These are phyloP conservation scores for Poicephalus meyeri DNA, from an alignment of 2,113 vertebrate species.

Conservation along the genomic window DNA sequence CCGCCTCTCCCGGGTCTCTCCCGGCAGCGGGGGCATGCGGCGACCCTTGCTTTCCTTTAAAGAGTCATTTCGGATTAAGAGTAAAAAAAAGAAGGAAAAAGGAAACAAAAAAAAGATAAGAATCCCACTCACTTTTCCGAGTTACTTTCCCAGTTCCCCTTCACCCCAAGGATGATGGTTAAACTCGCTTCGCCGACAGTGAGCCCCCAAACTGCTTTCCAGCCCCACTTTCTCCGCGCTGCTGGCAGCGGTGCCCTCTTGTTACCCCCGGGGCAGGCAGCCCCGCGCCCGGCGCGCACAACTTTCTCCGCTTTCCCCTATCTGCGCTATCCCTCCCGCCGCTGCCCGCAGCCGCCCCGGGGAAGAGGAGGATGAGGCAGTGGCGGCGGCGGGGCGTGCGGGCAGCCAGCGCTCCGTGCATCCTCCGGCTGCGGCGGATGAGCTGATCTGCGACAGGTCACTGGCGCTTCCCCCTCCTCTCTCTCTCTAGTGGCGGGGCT, in stretches of 20 bases:
- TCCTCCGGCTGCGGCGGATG: neutral
- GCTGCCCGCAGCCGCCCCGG: neutral
- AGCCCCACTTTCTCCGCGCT: neutral
- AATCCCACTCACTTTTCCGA: conserved; percentile 19
- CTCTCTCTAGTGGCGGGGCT: neutral
- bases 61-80: neutral
- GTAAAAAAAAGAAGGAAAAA: neutral
- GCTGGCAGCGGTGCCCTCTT: neutral
- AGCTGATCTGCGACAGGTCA: neutral
- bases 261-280: neutral
- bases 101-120: neutral
- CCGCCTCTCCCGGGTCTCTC: neutral
- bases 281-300: neutral
- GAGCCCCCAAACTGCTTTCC: neutral
- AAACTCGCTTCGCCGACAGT: neutral
- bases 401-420: neutral
- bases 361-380: neutral
- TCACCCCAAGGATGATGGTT: neutral
- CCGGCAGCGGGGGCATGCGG: neutral
- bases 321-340: neutral
- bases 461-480: neutral
- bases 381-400: neutral
- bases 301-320: neutral
- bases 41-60: conserved; percentile 3
- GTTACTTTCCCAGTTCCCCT: conserved; percentile 13